Percentiles rank a stretch among this genome's conserved stretches.
These are phyloP conservation scores for Scophthalmus maximus DNA, from an alignment of 2,113 vertebrate genomes.

Conservation along the genomic window DNA sequence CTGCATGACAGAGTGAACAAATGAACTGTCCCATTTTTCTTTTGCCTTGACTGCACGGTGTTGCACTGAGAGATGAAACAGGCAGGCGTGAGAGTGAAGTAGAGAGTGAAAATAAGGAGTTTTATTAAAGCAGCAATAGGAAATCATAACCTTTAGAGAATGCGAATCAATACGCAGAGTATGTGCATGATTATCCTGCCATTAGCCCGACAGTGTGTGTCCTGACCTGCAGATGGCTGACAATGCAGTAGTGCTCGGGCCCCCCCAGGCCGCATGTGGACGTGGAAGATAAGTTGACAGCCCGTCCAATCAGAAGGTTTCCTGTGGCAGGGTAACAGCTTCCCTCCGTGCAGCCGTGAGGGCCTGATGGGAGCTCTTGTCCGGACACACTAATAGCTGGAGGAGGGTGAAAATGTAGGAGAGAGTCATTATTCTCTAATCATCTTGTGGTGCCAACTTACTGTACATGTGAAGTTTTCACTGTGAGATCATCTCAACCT, in stretches of 20 bases:
- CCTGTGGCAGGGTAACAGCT: constrained; percentile 88
- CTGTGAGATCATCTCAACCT: too few relatives aligned
- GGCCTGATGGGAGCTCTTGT: constrained; percentile 81
- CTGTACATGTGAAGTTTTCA: neutral
- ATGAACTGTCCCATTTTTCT: constrained; percentile 25
- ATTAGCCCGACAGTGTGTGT: too few relatives aligned
- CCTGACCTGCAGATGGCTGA: constrained; percentile 88
- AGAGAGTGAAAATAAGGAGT: neutral
- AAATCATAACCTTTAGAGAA: too few relatives aligned
- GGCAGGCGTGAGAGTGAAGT: neutral
- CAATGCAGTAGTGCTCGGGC: constrained; percentile 86
- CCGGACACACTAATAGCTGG: constrained; percentile 49
- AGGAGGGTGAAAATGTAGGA: neutral
- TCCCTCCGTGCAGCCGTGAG: constrained; percentile 84
- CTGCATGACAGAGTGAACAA: constrained; percentile 36
- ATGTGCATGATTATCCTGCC: too few relatives aligned
- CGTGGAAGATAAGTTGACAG: constrained; percentile 78
- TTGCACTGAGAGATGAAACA: neutral
- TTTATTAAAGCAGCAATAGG: neutral
- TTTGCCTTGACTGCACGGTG: neutral
- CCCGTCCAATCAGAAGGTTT: constrained; percentile 85
- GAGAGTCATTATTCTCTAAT: too few relatives aligned
- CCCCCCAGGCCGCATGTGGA: constrained; percentile 84
- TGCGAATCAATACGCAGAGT: too few relatives aligned
- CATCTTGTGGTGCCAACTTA: too few relatives aligned